Evolutionary conservation across 2,797 vertebrate genomes (phyloP), one percentile per base, ranked within the genome.

Genomic region (Poeciliopsis presidionis): DNA sequence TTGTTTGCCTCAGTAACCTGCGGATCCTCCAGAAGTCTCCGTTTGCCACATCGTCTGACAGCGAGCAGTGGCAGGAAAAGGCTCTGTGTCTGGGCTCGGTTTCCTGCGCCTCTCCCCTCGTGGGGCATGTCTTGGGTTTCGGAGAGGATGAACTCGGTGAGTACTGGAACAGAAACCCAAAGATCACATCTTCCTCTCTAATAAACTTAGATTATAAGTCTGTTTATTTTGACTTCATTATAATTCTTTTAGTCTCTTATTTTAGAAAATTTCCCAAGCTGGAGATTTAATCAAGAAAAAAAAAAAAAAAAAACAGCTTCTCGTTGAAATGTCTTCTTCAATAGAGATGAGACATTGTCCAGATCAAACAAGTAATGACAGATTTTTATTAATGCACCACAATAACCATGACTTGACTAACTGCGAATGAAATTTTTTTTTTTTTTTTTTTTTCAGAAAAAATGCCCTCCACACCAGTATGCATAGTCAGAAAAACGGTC

Each of bases 61-160:
- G 95, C 75, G 93, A 93, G 51, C 95, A 96, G 78, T 99, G 98
- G 98, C 97, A 97, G 94, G 98, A 99, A 90, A 99, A 98, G 87
- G 94, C 97, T 78, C 95, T 99, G 76, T 99, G 98, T 93, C 94
- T 99, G 61, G 97, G 97, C 87, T 96, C 95, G 16, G 91, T 95
- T 30, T 96, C 97, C 57, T 99, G 98, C 84, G 95, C 96, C 92
- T 97, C 96, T 61, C 95, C 94, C 77, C 95, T 99, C 80, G 93
- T 96, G 28, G 98, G 98, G 82, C 97, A 99, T 89, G 95, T 99
- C 87, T 90, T 98, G 92, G 98, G 98, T 94, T 99, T 99, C 80
- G 98, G 98, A 89, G 98, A 99, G 93, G 98, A 99, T 85, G 98
- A 99, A 95, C 92, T 96, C 92, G 98, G 98, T 99, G 90, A 91